Conservation (phyloP, 1,140 invertebrate genomes). For the Episyrphus balteatus region DNA sequence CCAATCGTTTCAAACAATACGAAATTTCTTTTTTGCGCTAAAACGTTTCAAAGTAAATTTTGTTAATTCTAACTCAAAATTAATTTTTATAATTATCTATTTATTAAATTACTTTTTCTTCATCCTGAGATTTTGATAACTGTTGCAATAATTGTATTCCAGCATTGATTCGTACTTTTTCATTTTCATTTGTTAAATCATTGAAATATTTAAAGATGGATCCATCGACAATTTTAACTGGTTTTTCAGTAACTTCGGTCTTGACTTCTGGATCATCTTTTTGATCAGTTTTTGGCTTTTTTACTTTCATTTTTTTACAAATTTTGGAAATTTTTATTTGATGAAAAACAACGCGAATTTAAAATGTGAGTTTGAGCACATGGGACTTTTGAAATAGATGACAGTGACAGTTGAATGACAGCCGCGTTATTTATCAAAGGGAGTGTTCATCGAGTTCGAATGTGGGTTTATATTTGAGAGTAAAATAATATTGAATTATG, state of each 20-base stretch:
- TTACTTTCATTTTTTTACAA: too few relatives aligned
- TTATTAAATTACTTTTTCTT: neutral
- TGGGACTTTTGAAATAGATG: too few relatives aligned
- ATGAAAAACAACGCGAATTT: too few relatives aligned
- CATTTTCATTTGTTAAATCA: neutral
- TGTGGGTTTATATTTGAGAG: too few relatives aligned
- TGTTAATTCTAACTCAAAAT: neutral
- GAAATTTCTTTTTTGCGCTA: neutral
- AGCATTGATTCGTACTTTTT: neutral
- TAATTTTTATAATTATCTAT: too few relatives aligned
- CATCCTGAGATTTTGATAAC: neutral
- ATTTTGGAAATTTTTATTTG: too few relatives aligned
- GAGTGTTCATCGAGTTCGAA: too few relatives aligned
- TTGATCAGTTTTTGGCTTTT: too few relatives aligned
- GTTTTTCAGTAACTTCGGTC: neutral
- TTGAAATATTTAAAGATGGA: slow-evolving; percentile 1
- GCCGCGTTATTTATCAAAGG: too few relatives aligned
- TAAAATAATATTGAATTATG: too few relatives aligned
- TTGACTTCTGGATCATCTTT: neutral
- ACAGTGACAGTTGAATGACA: too few relatives aligned
- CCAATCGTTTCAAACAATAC: neutral
- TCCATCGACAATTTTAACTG: neutral
- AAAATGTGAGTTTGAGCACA: too few relatives aligned
- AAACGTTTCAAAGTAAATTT: neutral
- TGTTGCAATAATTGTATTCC: neutral